These are phyloP conservation scores for Empis livida DNA, from an alignment of 2,888 invertebrate genomes.

Conservation along the genomic window DNA sequence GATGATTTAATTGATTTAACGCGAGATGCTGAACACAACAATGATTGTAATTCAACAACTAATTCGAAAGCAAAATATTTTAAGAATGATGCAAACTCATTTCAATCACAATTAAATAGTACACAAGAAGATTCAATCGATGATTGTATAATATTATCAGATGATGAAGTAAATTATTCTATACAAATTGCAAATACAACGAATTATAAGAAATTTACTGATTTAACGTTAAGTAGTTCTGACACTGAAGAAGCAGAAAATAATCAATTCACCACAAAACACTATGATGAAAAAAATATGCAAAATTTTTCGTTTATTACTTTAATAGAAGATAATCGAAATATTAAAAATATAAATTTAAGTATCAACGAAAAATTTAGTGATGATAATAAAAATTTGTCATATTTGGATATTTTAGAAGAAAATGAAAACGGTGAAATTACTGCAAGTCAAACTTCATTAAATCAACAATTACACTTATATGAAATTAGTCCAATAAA, in stretches of 20 bases:
- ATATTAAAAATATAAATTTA: not conserved
- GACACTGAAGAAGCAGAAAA: slow-evolving; percentile 1
- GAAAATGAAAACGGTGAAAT: too few species aligned
- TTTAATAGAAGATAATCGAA: slow-evolving; percentile 6
- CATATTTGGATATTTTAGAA: too few species aligned
- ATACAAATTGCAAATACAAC: slow-evolving; percentile 29
- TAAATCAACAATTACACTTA: too few species aligned
- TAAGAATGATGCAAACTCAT: not conserved
- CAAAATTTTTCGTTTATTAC: slow-evolving; percentile 13
- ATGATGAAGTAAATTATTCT: slow-evolving; percentile 53
- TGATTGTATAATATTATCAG: slow-evolving; percentile 34
- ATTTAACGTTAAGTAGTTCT: not conserved
- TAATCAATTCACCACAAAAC: not conserved
- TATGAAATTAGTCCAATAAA: too few species aligned
- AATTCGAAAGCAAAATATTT: too few species aligned
- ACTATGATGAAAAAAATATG: slow-evolving; percentile 1
- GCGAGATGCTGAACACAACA: slow-evolving; percentile 10
- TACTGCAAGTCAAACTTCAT: too few species aligned
- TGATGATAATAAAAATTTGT: too few species aligned
- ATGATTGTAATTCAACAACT: too few species aligned
- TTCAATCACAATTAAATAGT: not conserved
- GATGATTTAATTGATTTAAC: slow-evolving; percentile 19
- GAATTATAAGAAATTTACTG: not conserved
- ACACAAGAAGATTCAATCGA: slow-evolving; percentile 20
- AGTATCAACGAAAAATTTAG: not conserved